Percentiles rank a stretch among this genome's conserved stretches.
Evolutionary conservation across 2,113 vertebrate genomes (phyloP).

Genomic region (Maccullochella peelii): DNA sequence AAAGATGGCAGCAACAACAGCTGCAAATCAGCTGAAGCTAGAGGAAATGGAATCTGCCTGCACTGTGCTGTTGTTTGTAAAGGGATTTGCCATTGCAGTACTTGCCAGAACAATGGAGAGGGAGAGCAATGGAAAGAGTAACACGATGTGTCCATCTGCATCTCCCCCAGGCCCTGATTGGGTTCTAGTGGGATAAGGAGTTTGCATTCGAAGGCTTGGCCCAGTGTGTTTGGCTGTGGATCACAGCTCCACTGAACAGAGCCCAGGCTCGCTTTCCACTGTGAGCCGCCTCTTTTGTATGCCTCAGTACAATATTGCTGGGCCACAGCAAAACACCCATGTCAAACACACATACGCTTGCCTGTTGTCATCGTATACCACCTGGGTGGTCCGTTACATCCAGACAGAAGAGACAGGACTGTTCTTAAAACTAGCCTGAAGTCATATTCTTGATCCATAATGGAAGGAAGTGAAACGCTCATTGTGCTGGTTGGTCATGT

Average conservation of each 20-base stretch:
- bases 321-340: slow-evolving; percentile 38
- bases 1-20: slow-evolving; percentile 46
- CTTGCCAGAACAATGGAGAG: slow-evolving; percentile 41
- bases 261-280: slow-evolving; percentile 25
- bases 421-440: slow-evolving; percentile 14
- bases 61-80: slow-evolving; percentile 48
- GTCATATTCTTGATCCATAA: slow-evolving; percentile 7
- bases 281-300: slow-evolving; percentile 30
- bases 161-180: slow-evolving; percentile 18
- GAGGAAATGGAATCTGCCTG: slow-evolving; percentile 55
- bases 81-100: slow-evolving; percentile 36
- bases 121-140: slow-evolving; percentile 38
- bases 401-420: slow-evolving; percentile 21
- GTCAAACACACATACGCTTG: slow-evolving; percentile 13
- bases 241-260: slow-evolving; percentile 44
- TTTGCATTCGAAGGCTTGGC: slow-evolving; percentile 48
- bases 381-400: slow-evolving; percentile 57
- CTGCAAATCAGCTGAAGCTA: slow-evolving; percentile 50
- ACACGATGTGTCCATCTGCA: slow-evolving; percentile 54
- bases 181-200: slow-evolving; percentile 41
- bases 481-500: slow-evolving; percentile 17
- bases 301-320: slow-evolving; percentile 42
- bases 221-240: slow-evolving; percentile 46
- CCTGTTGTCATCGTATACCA: slow-evolving; percentile 7
- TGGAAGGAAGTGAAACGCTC: background rate